phyloP scores from a whole-genome alignment of 2,888 invertebrate genomes.

The Apoderus coryli region DNA sequence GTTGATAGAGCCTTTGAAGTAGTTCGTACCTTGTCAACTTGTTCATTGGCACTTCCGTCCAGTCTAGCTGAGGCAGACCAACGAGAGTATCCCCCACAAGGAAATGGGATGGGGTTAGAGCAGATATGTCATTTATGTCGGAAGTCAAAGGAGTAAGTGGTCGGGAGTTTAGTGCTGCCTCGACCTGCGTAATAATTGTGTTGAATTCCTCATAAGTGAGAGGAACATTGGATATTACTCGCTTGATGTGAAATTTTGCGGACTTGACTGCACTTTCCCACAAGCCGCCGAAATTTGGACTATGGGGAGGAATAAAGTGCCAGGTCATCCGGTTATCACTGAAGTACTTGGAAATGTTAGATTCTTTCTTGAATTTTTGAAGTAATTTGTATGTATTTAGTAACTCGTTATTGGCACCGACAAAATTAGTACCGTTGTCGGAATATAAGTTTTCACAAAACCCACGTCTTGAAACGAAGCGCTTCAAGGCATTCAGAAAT shows the following conservation, averaged over 20 bases:
- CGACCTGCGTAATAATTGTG: too few species aligned
- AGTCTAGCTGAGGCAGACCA: conserved; percentile 14
- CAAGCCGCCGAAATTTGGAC: too few species aligned
- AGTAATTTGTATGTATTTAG: too few species aligned
- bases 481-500: conserved; percentile 13
- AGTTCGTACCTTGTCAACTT: conserved; percentile 16
- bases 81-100: conserved; percentile 17
- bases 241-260: conserved; percentile 20
- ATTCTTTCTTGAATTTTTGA: too few species aligned
- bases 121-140: conserved; percentile 17
- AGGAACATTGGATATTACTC: conserved; percentile 16
- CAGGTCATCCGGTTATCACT: too few species aligned
- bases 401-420: conserved; percentile 12
- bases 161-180: conserved; percentile 22
- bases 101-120: conserved; percentile 21
- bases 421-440: conserved; percentile 13
- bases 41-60: conserved; percentile 10
- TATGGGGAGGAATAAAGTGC: conserved; percentile 22
- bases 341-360: too few species aligned
- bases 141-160: conserved; percentile 18
- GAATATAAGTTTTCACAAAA: conserved; percentile 12
- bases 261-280: conserved; percentile 20
- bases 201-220: too few species aligned
- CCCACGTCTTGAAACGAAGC: conserved; percentile 14
- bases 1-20: conserved; percentile 14